Base-by-base conservation (phyloP, 2,888 invertebrate genomes). In the Fragum sueziense region DNA sequence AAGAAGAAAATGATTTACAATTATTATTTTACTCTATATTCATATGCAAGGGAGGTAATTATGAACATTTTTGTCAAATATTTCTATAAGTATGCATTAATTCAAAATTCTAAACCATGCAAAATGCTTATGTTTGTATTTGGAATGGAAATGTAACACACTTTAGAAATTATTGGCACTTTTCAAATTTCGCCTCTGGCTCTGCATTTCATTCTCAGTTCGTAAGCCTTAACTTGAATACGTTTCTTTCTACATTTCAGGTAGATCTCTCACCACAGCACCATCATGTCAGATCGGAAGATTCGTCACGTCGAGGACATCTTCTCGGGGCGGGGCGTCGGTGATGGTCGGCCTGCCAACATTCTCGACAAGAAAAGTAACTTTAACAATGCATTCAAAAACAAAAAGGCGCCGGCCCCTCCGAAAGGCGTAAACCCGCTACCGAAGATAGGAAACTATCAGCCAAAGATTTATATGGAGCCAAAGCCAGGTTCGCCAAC, bases 381-480 rank as follows among this genome's bases (percentile, higher is more conserved):
- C 20, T 76, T 71, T 25, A 73, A 83, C 52, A 84, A 84, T 54
- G 79, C 82, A 29, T 82, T 76, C 52, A 87, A 87, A 70, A 84
- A 77, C 22, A 80, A 84, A 57, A 80, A 74, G 33, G 87, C 87
- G 0, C 87, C 87, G 11, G 78, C 61, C 4, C 87, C 87, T 4
- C 87, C 86, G 0, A 74, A 77, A 31, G 74, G 75, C 7, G 52
- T 62, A n/a, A 62, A 78, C 25, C 51, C 74, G 7, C 51, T 87
- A 3, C 87, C 86, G 4, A 85, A 82, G 68, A 86, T 87, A 29
- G 87, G 86, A 41, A 86, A 86, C 61, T 87, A 87, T 69, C 79
- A 85, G 69, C 87, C 87, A 14, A 87, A 85, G 80, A 81, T 82
- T 11, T 34, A 79, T 6, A 22, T 80, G 2, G 62, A 75, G 6